Conservation (phyloP, 92 coral and sea anemone genomes). For the Phenganax subtilis region DNA sequence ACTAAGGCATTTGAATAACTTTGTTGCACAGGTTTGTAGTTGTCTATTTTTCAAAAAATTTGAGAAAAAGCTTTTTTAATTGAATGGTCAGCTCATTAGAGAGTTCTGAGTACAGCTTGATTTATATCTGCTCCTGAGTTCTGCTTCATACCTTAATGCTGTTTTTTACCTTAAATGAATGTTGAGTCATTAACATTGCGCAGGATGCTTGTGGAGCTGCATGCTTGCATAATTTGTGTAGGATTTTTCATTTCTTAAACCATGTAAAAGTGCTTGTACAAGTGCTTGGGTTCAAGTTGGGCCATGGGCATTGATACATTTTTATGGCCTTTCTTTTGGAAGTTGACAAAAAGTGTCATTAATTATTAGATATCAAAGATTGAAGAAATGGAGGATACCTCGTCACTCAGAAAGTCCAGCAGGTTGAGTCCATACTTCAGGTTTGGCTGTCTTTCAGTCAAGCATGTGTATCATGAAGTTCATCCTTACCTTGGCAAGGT, state of each 20-base stretch:
- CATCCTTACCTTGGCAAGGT: slow-evolving; percentile 60
- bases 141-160: too few species aligned
- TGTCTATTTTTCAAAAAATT: not conserved
- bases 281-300: too few species aligned
- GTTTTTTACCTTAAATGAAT: too few species aligned
- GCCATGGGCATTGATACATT: too few species aligned
- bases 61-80: not conserved
- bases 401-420: slow-evolving; percentile 67
- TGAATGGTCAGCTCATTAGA: too few species aligned
- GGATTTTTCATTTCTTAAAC: not conserved
- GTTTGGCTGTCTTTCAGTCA: slow-evolving; percentile 83
- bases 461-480: slow-evolving; percentile 57
- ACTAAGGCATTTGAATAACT: slow-evolving; percentile 44
- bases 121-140: too few species aligned
- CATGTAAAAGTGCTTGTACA: too few species aligned
- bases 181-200: too few species aligned
- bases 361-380: slow-evolving; percentile 41
- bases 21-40: not conserved
- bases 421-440: slow-evolving; percentile 80
- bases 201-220: too few species aligned
- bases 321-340: too few species aligned
- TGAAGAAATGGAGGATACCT: slow-evolving; percentile 43
- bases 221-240: not conserved
- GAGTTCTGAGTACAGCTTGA: too few species aligned
- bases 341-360: too few species aligned